A percentile compares a stretch with the other conserved stretches of the same genome.
Evolutionary conservation across 1,140 invertebrate species (phyloP).

Genomic region (Aplysia californica): DNA sequence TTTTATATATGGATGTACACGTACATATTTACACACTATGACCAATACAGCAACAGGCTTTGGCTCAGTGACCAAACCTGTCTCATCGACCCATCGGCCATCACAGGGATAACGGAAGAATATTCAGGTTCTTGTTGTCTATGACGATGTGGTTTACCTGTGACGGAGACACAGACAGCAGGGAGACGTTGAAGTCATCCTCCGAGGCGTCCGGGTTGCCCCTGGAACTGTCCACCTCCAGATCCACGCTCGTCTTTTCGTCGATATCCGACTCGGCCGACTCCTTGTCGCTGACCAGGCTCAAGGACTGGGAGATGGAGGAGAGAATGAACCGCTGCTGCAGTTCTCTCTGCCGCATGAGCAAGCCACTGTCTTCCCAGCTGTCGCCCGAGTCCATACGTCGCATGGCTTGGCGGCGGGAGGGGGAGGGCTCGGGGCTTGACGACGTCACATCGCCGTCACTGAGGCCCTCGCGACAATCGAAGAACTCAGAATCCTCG

Average conservation of each 20-base stretch:
- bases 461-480: background rate
- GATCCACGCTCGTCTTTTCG: conserved; percentile 4
- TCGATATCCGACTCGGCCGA: conserved; percentile 19
- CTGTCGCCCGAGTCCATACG: background rate
- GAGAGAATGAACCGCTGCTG: background rate
- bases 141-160: too few species aligned
- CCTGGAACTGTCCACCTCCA: background rate
- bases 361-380: background rate
- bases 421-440: conserved; percentile 13
- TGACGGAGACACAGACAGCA: background rate
- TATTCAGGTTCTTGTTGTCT: too few species aligned
- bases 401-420: too few species aligned
- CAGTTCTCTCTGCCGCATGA: background rate
- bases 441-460: conserved; percentile 11
- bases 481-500: conserved; percentile 4
- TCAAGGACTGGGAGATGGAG: background rate
- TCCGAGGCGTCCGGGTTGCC: background rate
- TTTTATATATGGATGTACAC: too few species aligned
- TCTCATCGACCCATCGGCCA: too few species aligned
- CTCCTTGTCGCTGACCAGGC: conserved; percentile 8
- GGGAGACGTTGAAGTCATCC: background rate
- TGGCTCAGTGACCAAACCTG: too few species aligned
- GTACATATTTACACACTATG: too few species aligned
- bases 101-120: too few species aligned
- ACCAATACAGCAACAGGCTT: too few species aligned